Evolutionary conservation across 2,797 vertebrate species (phyloP).

Genomic region (Odontamblyopus rebecca): DNA sequence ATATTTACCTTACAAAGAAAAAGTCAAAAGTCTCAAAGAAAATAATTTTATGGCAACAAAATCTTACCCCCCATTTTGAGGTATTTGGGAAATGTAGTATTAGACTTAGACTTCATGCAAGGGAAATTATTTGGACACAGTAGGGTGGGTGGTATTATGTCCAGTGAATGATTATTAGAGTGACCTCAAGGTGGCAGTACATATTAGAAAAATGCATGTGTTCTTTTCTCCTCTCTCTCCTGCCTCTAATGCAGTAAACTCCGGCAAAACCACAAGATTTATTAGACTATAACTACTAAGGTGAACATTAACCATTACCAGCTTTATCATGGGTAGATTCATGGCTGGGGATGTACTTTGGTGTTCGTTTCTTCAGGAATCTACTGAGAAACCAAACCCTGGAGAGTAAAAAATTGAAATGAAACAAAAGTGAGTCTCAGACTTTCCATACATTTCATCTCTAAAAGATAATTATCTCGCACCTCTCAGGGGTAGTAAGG

Average conservation of each 20-base stretch:
- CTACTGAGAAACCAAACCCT: conserved; percentile 69
- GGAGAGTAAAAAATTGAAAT: conserved; percentile 27
- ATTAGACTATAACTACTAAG: neutral
- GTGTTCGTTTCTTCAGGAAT: conserved; percentile 63
- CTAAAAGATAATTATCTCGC: conserved; percentile 3
- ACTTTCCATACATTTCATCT: conserved; percentile 2
- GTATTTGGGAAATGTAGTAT: neutral
- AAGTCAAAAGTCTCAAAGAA: too few relatives aligned
- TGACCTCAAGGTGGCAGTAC: conserved; percentile 33
- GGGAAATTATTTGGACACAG: too few relatives aligned
- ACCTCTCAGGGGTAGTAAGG: conserved; percentile 70
- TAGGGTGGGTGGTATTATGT: neutral
- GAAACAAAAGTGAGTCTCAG: neutral
- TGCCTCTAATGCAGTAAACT: neutral
- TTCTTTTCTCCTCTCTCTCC: neutral
- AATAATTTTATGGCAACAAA: too few relatives aligned
- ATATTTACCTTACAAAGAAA: too few relatives aligned
- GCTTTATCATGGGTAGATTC: conserved; percentile 64
- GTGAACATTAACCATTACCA: conserved; percentile 53
- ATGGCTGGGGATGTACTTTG: conserved; percentile 56
- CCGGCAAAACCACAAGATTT: neutral
- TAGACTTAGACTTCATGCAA: too few relatives aligned
- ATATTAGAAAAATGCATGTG: neutral
- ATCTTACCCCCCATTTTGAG: too few relatives aligned
- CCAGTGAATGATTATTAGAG: neutral